Percentiles rank a stretch among this genome's conserved stretches.
phyloP scores from a whole-genome alignment of 2,888 invertebrate species.

The Hesperia comma region DNA sequence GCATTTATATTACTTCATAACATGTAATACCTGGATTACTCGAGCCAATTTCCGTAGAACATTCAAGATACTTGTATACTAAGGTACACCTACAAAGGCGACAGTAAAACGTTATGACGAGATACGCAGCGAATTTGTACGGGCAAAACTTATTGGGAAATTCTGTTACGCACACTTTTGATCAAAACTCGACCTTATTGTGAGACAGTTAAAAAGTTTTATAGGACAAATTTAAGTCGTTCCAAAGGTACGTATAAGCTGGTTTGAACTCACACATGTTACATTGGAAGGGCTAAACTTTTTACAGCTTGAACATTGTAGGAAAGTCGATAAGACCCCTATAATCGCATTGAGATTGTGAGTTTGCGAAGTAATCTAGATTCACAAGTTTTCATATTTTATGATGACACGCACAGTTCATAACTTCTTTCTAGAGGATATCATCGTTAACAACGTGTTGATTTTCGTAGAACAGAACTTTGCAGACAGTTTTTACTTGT shows the following conservation, averaged over 20 bases:
- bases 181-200: slow-evolving; percentile 45
- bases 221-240: slow-evolving; percentile 15
- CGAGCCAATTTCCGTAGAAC: slow-evolving; percentile 65
- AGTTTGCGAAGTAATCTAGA: slow-evolving; percentile 56
- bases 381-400: slow-evolving; percentile 44
- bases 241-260: slow-evolving; percentile 45
- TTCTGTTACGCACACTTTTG: slow-evolving; percentile 30
- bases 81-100: slow-evolving; percentile 58
- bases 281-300: slow-evolving; percentile 71
- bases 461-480: neutral
- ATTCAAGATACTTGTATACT: slow-evolving; percentile 56
- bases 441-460: slow-evolving; percentile 10
- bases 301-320: slow-evolving; percentile 75
- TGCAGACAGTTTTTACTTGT: neutral
- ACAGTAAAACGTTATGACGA: slow-evolving; percentile 78
- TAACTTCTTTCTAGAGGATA: slow-evolving; percentile 36
- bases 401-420: slow-evolving; percentile 33
- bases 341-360: slow-evolving; percentile 64
- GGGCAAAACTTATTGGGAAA: slow-evolving; percentile 39
- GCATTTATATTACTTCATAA: neutral
- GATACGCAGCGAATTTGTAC: slow-evolving; percentile 69
- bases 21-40: slow-evolving; percentile 53
- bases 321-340: slow-evolving; percentile 72
- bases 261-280: slow-evolving; percentile 62
- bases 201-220: slow-evolving; percentile 24